phyloP scores from a whole-genome alignment of 2,888 invertebrate genomes.

The Lacanobia oleracea region DNA sequence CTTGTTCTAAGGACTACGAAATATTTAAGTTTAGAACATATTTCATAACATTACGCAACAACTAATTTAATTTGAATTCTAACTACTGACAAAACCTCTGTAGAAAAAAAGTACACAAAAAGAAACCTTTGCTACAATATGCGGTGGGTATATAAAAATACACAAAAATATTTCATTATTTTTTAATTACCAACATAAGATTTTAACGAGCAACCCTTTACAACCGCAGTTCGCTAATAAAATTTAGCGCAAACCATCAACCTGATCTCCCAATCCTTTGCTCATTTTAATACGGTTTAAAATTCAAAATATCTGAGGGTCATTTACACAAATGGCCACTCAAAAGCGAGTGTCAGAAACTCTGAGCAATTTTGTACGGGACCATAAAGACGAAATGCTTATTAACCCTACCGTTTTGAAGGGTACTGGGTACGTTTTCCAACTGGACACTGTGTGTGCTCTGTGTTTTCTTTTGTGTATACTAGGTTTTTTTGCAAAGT shows the following conservation, averaged over 20 bases:
- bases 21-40: background rate
- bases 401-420: constrained; percentile 70
- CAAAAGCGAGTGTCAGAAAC: constrained; percentile 73
- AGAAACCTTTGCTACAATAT: fast-evolving
- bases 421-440: constrained; percentile 64
- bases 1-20: background rate
- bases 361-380: constrained; percentile 74
- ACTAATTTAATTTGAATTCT: background rate
- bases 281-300: constrained; percentile 79
- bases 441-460: constrained; percentile 56
- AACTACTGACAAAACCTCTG: fast-evolving
- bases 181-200: constrained; percentile 60
- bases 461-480: constrained; percentile 31
- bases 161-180: background rate
- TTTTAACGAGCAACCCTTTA: constrained; percentile 56
- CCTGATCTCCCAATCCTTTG: constrained; percentile 75
- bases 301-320: constrained; percentile 78
- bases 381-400: constrained; percentile 77
- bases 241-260: constrained; percentile 67
- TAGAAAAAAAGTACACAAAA: background rate
- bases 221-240: constrained; percentile 66
- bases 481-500: background rate
- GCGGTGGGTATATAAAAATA: background rate
- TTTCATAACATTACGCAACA: background rate
- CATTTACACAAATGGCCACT: constrained; percentile 81